These are phyloP conservation scores for Elachura formosa DNA, from an alignment of 2,113 vertebrate genomes.

Conservation along the genomic window DNA sequence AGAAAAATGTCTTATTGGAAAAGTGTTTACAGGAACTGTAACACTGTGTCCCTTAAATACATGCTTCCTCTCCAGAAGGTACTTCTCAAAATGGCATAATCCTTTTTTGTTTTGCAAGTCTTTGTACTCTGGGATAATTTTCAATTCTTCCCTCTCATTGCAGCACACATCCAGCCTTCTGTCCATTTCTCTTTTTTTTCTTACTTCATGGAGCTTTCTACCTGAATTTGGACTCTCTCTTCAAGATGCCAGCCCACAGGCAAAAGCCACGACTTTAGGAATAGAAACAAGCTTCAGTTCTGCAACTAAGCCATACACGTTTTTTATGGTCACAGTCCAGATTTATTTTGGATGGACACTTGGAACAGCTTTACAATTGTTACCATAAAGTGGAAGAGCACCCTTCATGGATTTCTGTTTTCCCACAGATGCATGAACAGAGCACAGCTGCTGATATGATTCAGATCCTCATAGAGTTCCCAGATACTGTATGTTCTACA, in stretches of 20 bases:
- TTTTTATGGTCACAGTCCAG: neutral
- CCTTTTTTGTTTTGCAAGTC: neutral
- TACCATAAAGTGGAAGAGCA: neutral
- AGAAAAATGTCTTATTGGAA: constrained; percentile 8
- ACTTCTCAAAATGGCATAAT: constrained; percentile 10
- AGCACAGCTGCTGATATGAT: neutral
- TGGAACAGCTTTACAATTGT: neutral
- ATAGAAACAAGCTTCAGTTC: neutral
- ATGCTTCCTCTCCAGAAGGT: constrained; percentile 34
- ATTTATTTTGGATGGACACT: neutral
- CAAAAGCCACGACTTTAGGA: neutral
- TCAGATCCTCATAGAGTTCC: neutral
- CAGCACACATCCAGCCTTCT: neutral
- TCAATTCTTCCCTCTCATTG: neutral
- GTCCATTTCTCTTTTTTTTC: neutral
- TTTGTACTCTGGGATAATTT: neutral
- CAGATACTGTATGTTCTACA: neutral
- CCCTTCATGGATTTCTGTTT: neutral
- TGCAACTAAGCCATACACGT: neutral
- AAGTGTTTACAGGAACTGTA: constrained; percentile 2
- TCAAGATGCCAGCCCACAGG: neutral
- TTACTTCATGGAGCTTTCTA: neutral
- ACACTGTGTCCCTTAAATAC: neutral
- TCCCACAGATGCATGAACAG: neutral
- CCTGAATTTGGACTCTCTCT: neutral